A percentile compares a stretch with the other conserved stretches of the same genome.
These are phyloP conservation scores for Sarcophaga bullata DNA, from an alignment of 1,140 invertebrate species.

Conservation along the genomic window DNA sequence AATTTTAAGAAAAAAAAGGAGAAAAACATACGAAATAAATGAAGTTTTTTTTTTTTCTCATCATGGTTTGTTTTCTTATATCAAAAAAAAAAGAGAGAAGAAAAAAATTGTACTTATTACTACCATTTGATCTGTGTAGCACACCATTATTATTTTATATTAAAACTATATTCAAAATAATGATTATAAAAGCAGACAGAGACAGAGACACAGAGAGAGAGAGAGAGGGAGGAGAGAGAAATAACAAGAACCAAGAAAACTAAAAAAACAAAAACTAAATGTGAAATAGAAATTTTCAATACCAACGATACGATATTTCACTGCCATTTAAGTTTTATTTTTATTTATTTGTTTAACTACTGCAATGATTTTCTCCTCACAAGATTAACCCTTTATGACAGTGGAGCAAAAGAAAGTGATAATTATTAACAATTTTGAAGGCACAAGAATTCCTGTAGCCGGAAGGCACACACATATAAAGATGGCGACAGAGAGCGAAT, in stretches of 20 bases:
- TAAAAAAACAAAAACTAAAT: background rate
- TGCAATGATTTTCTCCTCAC: slow-evolving; percentile 4
- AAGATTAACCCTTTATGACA: too few relatives aligned
- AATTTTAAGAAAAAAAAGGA: slow-evolving; percentile 40
- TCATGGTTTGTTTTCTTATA: too few relatives aligned
- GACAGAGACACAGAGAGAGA: too few relatives aligned
- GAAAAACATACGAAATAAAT: background rate
- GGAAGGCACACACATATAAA: too few relatives aligned
- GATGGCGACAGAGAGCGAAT: too few relatives aligned
- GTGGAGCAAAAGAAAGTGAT: too few relatives aligned
- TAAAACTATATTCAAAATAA: slow-evolving; percentile 38
- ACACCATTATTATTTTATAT: slow-evolving; percentile 29
- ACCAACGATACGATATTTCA: slow-evolving; percentile 26
- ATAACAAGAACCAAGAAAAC: too few relatives aligned
- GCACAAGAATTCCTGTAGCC: too few relatives aligned
- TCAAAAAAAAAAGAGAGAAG: background rate
- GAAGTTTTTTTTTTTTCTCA: too few relatives aligned
- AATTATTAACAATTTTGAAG: too few relatives aligned
- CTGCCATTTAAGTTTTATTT: slow-evolving; percentile 25
- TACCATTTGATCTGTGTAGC: slow-evolving; percentile 21
- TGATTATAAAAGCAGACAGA: slow-evolving; percentile 15
- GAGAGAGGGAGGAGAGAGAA: background rate
- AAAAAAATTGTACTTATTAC: background rate
- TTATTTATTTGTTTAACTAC: slow-evolving; percentile 31
- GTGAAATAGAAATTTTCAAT: background rate